These are phyloP conservation scores for Pseudoatta argentina DNA, from an alignment of 1,140 invertebrate genomes.

Conservation along the genomic window DNA sequence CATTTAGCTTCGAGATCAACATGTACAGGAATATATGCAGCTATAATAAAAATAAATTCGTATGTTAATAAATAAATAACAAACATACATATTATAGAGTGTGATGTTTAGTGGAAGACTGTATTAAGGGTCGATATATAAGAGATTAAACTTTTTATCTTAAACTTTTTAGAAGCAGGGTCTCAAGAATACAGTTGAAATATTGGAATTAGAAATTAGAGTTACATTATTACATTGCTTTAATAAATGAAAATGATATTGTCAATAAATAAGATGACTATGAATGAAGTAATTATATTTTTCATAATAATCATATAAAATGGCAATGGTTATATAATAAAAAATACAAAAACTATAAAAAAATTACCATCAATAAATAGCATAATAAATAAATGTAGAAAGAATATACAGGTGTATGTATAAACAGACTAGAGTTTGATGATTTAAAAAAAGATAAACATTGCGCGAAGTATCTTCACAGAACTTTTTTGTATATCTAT, in stretches of 20 bases:
- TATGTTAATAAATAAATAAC: constrained; percentile 75
- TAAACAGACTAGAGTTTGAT: constrained; percentile 57
- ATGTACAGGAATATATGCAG: constrained; percentile 74
- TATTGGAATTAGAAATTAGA: constrained; percentile 37
- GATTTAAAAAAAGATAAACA: constrained; percentile 25
- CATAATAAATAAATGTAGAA: constrained; percentile 54
- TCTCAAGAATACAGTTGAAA: constrained; percentile 72
- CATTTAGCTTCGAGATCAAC: constrained; percentile 65
- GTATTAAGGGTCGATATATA: constrained; percentile 72
- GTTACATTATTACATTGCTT: constrained; percentile 26
- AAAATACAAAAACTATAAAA: constrained; percentile 54
- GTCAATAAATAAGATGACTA: constrained; percentile 37
- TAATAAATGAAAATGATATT: constrained; percentile 30
- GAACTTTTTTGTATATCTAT: neutral
- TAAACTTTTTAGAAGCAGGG: constrained; percentile 57
- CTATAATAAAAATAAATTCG: constrained; percentile 73
- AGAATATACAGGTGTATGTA: constrained; percentile 26
- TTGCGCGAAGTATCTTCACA: constrained; percentile 2
- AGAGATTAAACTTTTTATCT: constrained; percentile 67
- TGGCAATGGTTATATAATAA: constrained; percentile 34
- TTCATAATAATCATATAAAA: constrained; percentile 25
- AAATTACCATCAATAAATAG: constrained; percentile 46
- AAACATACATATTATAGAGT: constrained; percentile 71
- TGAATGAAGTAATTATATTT: constrained; percentile 7
- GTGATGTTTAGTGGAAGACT: constrained; percentile 77